A percentile compares a stretch with the other conserved stretches of the same genome.
Conservation (phyloP, 1,140 invertebrate genomes). For the Monochamus saltuarius region DNA sequence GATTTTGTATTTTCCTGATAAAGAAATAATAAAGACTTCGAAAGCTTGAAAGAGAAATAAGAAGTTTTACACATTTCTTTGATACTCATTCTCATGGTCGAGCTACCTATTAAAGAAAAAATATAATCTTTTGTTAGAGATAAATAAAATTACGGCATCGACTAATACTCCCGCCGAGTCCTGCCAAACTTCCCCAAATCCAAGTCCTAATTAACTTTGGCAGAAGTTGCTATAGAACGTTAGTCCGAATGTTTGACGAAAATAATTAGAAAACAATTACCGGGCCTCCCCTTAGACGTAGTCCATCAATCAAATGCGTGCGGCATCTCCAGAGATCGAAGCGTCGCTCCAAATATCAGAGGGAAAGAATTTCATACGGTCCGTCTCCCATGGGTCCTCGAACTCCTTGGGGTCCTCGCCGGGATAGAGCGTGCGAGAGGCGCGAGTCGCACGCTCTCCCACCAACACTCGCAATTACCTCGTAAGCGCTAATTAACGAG, state of each 20-base stretch:
- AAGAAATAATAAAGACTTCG: too few species aligned
- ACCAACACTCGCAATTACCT: conserved; percentile 7
- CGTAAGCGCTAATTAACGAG: conserved; percentile 12
- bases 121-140: too few species aligned
- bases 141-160: too few species aligned
- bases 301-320: conserved; percentile 37
- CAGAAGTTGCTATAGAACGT: conserved; percentile 17
- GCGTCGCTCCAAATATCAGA: not conserved
- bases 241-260: conserved; percentile 32
- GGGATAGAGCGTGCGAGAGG: not conserved
- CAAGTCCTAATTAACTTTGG: conserved; percentile 4
- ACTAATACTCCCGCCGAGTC: too few species aligned
- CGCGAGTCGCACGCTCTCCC: conserved; percentile 8
- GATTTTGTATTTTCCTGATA: too few species aligned
- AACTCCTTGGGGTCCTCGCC: not conserved
- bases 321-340: conserved; percentile 29
- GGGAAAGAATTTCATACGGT: conserved; percentile 16
- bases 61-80: too few species aligned
- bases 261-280: conserved; percentile 42
- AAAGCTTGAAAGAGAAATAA: too few species aligned
- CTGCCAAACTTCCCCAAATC: too few species aligned
- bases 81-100: too few species aligned
- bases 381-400: not conserved
- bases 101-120: too few species aligned
- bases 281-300: conserved; percentile 18